Evolutionary conservation across 2,888 invertebrate genomes (phyloP).

Genomic region (Cremastinae sp.): DNA sequence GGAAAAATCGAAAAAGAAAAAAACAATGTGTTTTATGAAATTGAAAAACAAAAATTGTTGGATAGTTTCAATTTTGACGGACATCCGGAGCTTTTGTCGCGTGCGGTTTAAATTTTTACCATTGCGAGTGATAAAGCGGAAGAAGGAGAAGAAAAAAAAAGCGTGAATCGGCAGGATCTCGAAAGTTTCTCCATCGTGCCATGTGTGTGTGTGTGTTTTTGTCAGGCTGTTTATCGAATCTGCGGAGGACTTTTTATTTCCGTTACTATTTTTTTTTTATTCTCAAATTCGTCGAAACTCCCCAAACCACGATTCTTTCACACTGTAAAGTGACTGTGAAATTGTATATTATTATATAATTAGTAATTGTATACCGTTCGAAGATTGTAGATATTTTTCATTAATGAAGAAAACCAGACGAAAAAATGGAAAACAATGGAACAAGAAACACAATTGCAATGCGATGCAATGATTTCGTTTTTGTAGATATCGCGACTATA

Average conservation of each 20-base stretch:
- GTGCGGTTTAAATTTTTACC: conserved; percentile 32
- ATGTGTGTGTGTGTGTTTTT: conserved; percentile 47
- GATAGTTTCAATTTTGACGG: conserved; percentile 24
- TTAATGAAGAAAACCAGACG: conserved; percentile 73
- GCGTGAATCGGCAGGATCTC: conserved; percentile 42
- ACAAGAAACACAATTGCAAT: conserved; percentile 72
- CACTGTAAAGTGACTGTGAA: conserved; percentile 74
- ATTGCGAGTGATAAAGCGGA: conserved; percentile 17
- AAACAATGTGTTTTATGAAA: conserved; percentile 28
- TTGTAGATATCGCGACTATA: conserved; percentile 78
- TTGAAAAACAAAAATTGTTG: conserved; percentile 37
- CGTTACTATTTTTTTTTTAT: conserved; percentile 29
- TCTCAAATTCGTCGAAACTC: conserved; percentile 48
- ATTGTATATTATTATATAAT: conserved; percentile 71
- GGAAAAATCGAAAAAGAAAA: conserved; percentile 12
- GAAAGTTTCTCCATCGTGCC: conserved; percentile 58
- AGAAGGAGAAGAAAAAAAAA: conserved; percentile 17
- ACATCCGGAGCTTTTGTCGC: conserved; percentile 36
- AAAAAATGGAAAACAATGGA: conserved; percentile 61
- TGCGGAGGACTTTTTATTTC: conserved; percentile 45
- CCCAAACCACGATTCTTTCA: conserved; percentile 68
- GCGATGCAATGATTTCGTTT: conserved; percentile 79
- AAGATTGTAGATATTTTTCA: conserved; percentile 71
- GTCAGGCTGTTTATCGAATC: conserved; percentile 46
- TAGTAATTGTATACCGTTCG: conserved; percentile 67